phyloP scores from a whole-genome alignment of 2,888 invertebrate genomes.

The Bruchidius siliquastri region DNA sequence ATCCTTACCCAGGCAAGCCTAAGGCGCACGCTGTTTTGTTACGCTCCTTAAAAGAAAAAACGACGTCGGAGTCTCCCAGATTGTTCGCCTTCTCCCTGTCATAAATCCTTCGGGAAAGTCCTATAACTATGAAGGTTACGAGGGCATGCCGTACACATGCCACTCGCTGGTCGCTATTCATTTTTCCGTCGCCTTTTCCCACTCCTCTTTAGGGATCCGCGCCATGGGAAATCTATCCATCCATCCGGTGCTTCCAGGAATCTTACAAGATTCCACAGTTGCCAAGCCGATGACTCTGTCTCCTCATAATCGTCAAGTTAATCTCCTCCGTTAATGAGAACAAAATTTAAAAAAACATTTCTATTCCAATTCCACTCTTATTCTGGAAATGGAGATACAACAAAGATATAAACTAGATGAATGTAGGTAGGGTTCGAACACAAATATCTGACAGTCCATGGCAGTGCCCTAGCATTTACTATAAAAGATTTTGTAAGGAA shows the following conservation, averaged over 20 bases:
- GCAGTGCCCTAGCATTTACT: no score
- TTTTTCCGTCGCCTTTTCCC: background rate
- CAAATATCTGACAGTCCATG: no score
- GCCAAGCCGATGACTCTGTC: background rate
- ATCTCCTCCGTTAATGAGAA: no score
- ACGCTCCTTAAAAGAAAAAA: background rate
- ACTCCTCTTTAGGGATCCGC: background rate
- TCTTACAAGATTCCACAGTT: background rate
- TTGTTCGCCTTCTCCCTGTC: background rate
- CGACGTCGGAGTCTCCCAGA: background rate
- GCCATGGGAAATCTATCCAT: background rate
- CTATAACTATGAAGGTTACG: background rate
- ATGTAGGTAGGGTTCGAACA: no score
- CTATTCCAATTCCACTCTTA: no score
- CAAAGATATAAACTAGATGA: no score
- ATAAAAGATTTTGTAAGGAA: no score
- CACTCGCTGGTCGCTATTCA: background rate
- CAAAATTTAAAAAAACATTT: no score
- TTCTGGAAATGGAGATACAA: no score
- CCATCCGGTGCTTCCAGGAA: background rate
- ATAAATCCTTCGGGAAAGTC: background rate
- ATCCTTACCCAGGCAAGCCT: background rate
- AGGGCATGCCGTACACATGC: background rate
- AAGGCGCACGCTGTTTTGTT: background rate
- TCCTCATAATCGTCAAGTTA: no score